Evolutionary conservation across 1,140 invertebrate species (phyloP).

Genomic region (Musca vetustissima): DNA sequence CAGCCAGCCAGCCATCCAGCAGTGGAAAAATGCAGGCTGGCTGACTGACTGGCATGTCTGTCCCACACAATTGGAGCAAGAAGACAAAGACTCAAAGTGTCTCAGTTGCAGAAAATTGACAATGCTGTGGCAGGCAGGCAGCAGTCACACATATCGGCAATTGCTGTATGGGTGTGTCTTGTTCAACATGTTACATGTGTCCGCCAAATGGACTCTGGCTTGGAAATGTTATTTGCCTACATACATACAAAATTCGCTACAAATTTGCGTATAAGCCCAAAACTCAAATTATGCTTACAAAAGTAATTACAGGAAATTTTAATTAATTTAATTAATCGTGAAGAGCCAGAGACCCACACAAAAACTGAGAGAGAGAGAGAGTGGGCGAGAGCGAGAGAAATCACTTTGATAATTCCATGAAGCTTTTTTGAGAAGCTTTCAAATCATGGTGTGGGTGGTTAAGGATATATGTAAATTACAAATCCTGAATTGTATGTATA

Average conservation of each 20-base stretch:
- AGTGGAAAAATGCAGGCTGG: neutral
- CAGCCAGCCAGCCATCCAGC: too few species aligned
- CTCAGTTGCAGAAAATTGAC: neutral
- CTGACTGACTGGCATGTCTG: neutral
- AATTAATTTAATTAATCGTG: neutral
- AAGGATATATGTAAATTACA: too few species aligned
- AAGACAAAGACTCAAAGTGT: neutral
- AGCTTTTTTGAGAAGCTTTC: neutral
- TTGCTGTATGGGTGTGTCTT: too few species aligned
- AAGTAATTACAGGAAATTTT: neutral
- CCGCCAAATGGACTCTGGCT: neutral
- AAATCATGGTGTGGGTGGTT: neutral
- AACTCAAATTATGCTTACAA: constrained; percentile 3
- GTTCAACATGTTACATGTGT: neutral
- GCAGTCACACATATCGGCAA: too few species aligned
- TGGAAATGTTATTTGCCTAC: neutral
- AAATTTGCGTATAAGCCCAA: neutral
- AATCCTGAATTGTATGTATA: too few species aligned
- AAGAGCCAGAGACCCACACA: too few species aligned
- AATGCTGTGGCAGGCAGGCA: neutral
- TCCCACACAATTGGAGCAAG: neutral
- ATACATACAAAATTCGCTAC: neutral
- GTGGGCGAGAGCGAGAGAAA: neutral
- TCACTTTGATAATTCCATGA: neutral
- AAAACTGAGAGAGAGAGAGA: too few species aligned